Evolutionary conservation across 2,113 vertebrate species (phyloP).

Genomic region (Trachemys scripta): DNA sequence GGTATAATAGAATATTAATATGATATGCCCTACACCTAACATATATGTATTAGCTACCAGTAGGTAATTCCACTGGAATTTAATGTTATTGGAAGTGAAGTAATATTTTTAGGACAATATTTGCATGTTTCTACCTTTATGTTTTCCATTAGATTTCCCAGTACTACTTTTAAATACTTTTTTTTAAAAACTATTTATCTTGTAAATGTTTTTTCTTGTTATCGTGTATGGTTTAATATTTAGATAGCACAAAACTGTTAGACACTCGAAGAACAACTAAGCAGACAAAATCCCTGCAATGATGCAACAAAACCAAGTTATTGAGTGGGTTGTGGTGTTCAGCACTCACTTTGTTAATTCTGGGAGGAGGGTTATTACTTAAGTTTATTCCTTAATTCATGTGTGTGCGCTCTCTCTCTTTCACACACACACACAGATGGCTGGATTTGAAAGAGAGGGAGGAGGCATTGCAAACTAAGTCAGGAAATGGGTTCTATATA

Average conservation of each 20-base stretch:
- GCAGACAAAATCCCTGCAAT: neutral
- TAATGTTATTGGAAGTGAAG: neutral
- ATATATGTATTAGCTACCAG: neutral
- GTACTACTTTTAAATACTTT: neutral
- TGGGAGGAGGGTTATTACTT: neutral
- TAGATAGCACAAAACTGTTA: neutral
- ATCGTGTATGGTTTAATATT: neutral
- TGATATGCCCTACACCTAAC: neutral
- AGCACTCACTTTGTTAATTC: fast-evolving
- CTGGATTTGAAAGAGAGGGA: neutral
- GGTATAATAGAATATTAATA: neutral
- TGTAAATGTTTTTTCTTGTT: neutral
- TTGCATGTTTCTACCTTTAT: neutral
- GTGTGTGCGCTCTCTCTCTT: neutral
- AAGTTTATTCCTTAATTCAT: neutral
- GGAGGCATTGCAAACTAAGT: neutral
- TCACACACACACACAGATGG: neutral
- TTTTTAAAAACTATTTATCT: neutral
- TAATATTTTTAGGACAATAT: neutral
- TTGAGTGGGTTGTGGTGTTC: fast-evolving
- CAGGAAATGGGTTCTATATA: neutral
- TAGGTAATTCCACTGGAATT: neutral
- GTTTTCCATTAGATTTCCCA: neutral
- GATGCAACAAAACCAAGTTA: neutral
- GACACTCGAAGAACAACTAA: neutral